Percentiles rank a stretch among this genome's conserved stretches.
These are phyloP conservation scores for Gryllus bimaculatus DNA, from an alignment of 1,140 invertebrate genomes.

Conservation along the genomic window DNA sequence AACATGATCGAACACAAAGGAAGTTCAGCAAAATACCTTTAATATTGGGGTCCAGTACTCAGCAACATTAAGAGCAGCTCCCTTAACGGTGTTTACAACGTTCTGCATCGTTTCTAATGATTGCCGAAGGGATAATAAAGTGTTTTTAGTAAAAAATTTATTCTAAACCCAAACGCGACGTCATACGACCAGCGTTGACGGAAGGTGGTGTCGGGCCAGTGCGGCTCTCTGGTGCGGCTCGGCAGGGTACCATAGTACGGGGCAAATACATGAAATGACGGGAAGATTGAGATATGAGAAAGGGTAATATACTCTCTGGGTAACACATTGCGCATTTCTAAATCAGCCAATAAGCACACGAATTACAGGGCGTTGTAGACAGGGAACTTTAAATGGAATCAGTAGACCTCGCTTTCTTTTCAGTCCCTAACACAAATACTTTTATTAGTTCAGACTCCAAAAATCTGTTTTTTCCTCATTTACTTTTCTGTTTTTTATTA, in stretches of 20 bases:
- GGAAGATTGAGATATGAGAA: too few relatives aligned
- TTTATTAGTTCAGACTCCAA: too few relatives aligned
- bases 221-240: background rate
- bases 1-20: background rate
- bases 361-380: background rate
- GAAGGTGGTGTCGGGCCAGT: background rate
- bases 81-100: slow-evolving; percentile 91
- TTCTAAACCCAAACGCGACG: background rate
- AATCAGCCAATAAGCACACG: background rate
- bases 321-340: background rate
- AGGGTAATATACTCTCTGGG: too few relatives aligned
- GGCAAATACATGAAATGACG: too few relatives aligned
- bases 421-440: too few relatives aligned
- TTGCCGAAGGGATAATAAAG: background rate
- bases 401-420: too few relatives aligned
- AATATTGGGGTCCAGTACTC: slow-evolving; percentile 93
- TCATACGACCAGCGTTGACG: background rate
- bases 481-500: too few relatives aligned
- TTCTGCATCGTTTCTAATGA: slow-evolving; percentile 65
- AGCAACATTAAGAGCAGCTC: slow-evolving; percentile 86
- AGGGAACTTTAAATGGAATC: too few relatives aligned
- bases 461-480: too few relatives aligned
- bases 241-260: too few relatives aligned
- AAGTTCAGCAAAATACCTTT: slow-evolving; percentile 53
- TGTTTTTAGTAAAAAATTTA: background rate